Evolutionary conservation across 2,113 vertebrate species (phyloP), one percentile per base, ranked within the genome.

Genomic region (Sus scrofa): DNA sequence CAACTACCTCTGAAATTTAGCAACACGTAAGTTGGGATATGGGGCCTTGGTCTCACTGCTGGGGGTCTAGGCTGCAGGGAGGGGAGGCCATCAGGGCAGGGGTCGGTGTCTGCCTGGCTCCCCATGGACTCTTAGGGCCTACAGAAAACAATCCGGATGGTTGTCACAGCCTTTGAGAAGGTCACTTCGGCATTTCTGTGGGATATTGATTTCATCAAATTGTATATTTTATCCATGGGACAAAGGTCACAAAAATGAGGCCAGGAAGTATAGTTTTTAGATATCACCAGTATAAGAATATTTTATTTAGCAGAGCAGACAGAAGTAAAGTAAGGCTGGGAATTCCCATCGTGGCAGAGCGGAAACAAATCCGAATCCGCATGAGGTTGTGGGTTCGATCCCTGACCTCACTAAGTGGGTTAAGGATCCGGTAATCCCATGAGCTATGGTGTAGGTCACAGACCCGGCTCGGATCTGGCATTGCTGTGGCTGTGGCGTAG

Each of bases 1-100:
- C 99, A 99, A 95, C 99, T 99, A 97, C 99, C 99, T 97, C 99
- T 99, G 97, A 99, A 99, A 97, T 99, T 99, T 98, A 99, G 98
- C 98, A 99, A 99, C 97, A 99, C 98, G 99, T 99, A 97, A 99
- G 99, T 99, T 65, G 4, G 0, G 1, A 0, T 4, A 32, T 74
- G 78, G 77, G 74, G 74, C 54, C 65, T 65, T 70, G 34, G 27
- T 15, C 27, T 60, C 37, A 18, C 18, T 1, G 1, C 44, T 44
- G 44, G 9, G 5, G 37, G 32, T n/a, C 50, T 68, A 39, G 65
- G 67, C 74, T 67, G 73, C 65, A 27, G 7, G 6, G 71, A 34
- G 52, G 13, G 44, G 82, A 52, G n/a, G 2, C 2, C 44, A 56
- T 20, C 0, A 32, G 30, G 1, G 32, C 19, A 12, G 85, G 24